A percentile compares a stretch with the other conserved stretches of the same genome.
phyloP scores from a whole-genome alignment of 2,888 invertebrate species.

The Pseudoips prasinana region DNA sequence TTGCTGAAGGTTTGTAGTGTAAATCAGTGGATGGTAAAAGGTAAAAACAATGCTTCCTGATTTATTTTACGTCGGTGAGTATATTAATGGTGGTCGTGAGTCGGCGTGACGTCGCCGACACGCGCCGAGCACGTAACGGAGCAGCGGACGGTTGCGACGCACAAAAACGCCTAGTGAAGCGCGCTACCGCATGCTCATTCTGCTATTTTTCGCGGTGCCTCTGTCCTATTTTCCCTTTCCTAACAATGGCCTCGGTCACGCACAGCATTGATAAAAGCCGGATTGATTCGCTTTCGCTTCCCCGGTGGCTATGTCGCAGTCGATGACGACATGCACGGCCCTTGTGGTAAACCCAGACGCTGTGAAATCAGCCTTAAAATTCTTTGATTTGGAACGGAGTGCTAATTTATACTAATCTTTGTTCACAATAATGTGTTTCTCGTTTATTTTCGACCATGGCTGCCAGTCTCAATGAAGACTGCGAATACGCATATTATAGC shows the following conservation, averaged over 20 bases:
- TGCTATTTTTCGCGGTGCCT: conserved; percentile 64
- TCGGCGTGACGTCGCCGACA: conserved; percentile 51
- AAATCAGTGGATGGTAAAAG: conserved; percentile 15
- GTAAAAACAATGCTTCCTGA: conserved; percentile 43
- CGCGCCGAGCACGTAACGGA: conserved; percentile 59
- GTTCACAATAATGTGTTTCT: too few species aligned
- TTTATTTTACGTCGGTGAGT: conserved; percentile 35
- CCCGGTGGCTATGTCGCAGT: conserved; percentile 46
- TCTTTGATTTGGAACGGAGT: conserved; percentile 43
- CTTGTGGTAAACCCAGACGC: conserved; percentile 58
- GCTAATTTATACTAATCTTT: conserved; percentile 25
- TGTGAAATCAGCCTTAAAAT: conserved; percentile 51
- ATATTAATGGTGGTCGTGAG: conserved; percentile 62
- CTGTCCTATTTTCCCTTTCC: conserved; percentile 74
- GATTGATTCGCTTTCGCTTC: conserved; percentile 80
- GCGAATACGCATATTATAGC: too few species aligned
- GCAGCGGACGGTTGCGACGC: conserved; percentile 40
- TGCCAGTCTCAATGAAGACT: too few species aligned
- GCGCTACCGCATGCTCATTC: conserved; percentile 56
- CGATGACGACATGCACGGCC: conserved; percentile 67
- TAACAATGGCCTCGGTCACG: conserved; percentile 78
- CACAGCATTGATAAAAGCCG: conserved; percentile 65
- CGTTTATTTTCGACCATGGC: too few species aligned
- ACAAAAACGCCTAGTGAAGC: conserved; percentile 54
- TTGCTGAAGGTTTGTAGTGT: conserved; percentile 6